These are phyloP conservation scores for Lophius americanus DNA, from an alignment of 2,797 vertebrate species.

Conservation along the genomic window DNA sequence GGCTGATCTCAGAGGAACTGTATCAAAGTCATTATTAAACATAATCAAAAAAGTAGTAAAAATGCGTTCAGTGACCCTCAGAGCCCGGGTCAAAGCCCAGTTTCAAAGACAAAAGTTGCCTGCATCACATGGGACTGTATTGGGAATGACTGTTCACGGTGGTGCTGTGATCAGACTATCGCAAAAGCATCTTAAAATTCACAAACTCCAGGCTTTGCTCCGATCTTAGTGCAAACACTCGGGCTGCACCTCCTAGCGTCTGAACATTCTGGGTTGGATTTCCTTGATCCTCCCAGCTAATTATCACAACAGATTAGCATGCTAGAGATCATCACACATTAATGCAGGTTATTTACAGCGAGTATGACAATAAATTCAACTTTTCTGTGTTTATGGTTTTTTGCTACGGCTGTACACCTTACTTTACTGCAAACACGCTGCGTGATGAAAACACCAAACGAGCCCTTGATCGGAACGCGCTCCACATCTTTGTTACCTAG, in stretches of 20 bases:
- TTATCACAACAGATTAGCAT: conserved; percentile 53
- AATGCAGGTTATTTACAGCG: conserved; percentile 56
- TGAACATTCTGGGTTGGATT: conserved; percentile 21
- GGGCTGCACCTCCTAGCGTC: conserved; percentile 27
- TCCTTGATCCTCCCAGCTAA: conserved; percentile 37
- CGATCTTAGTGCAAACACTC: conserved; percentile 16
- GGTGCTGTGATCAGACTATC: conserved; percentile 25
- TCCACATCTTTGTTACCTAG: background rate
- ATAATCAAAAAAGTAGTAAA: conserved; percentile 31
- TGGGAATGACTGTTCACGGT: conserved; percentile 10
- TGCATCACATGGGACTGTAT: conserved; percentile 24
- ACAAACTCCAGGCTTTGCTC: conserved; percentile 18
- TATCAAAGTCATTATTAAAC: conserved; percentile 37
- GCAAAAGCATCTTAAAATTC: conserved; percentile 33
- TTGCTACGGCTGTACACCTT: conserved; percentile 40
- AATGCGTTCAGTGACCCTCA: background rate
- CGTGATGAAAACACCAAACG: conserved; percentile 4
- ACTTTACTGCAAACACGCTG: conserved; percentile 1
- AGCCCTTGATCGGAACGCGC: conserved; percentile 1
- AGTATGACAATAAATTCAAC: conserved; percentile 25
- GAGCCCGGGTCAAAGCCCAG: conserved; percentile 15
- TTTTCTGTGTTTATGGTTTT: conserved; percentile 11
- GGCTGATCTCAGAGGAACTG: conserved; percentile 15
- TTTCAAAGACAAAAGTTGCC: conserved; percentile 13
- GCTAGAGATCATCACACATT: conserved; percentile 39